Evolutionary conservation across 2,113 vertebrate species (phyloP).

Genomic region (Salvator merianae): DNA sequence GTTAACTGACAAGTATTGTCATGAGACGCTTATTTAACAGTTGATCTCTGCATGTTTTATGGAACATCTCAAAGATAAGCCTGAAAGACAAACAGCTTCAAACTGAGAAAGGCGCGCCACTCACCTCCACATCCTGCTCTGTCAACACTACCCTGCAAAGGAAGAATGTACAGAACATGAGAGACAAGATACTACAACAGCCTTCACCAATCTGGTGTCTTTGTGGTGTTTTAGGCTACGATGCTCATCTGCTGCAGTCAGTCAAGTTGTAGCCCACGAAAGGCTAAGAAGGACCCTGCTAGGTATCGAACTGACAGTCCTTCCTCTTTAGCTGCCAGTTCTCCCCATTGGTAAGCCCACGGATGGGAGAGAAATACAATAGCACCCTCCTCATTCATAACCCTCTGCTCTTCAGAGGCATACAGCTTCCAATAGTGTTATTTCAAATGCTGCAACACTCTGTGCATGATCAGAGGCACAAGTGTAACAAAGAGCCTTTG

Average conservation of each 20-base stretch:
- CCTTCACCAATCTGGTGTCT: background rate
- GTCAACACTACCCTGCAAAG: conserved; percentile 78
- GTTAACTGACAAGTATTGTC: conserved; percentile 1
- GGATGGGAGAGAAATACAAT: too few species aligned
- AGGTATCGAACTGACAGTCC: too few species aligned
- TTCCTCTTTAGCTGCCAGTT: too few species aligned
- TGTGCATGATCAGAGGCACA: too few species aligned
- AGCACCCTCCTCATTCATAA: too few species aligned
- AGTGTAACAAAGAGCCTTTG: too few species aligned
- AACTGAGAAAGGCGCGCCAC: background rate
- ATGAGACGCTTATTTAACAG: background rate
- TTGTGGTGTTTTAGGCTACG: background rate
- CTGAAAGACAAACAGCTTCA: rapidly evolving
- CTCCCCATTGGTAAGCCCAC: too few species aligned
- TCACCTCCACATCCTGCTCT: conserved; percentile 85
- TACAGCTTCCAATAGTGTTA: too few species aligned
- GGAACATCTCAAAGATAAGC: conserved; percentile 28
- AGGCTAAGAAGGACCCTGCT: too few species aligned
- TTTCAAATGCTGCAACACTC: too few species aligned
- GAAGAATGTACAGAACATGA: conserved; percentile 38
- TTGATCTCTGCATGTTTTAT: background rate
- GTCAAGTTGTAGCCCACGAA: too few species aligned
- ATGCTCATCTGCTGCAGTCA: background rate
- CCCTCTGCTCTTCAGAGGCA: too few species aligned
- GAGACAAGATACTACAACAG: background rate